Evolutionary conservation across 2,113 vertebrate species (phyloP), one percentile per base, ranked within the genome.

Genomic region (Colaptes auratus): DNA sequence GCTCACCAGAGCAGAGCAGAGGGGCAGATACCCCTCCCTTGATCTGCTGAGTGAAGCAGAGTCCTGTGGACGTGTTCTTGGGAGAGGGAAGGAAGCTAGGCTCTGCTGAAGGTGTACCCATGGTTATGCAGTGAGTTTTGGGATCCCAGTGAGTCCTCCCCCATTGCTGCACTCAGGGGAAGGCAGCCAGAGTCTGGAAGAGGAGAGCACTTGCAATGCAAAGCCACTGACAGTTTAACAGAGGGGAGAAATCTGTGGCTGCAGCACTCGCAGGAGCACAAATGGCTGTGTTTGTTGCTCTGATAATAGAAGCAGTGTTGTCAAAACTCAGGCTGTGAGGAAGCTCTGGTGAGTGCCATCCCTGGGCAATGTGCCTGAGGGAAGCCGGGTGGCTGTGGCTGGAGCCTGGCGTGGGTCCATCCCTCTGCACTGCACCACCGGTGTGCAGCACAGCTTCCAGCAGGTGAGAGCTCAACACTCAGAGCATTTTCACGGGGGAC

Each of bases 141-240:
- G 12, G 25, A 35, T 30, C 63, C 79, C 2, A 3, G 53, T 27
- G 69, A 6, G 3, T 58, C 84, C 83, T 36, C 25, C 23, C 33
- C 78, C 30, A 35, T 85, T 89, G 93, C 58, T 89, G 66, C 80
- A 16, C 53, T 77, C 13, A 6, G 59, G 88, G 24, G 21, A 91
- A 65, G 69, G 18, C 76, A 86, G 66, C 59, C 70, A 91, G 71
- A 50, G 69, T 85, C 53, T 3, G 6, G 85, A 72, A 75, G 67
- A 89, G 30, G 35, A 79, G 52, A 91, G 63, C 4, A 35, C 31
- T 93, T 92, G 44, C 66, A 82, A 53, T 36, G 35, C 84, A 82
- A 89, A 82, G 75, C 89, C 90, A 82, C 63, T 79, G 59, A 75
- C 78, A 84, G 55, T 72, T 92, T 85, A 96, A 91, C 53, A 82